A percentile compares a stretch with the other conserved stretches of the same genome.
Evolutionary conservation across 2,797 vertebrate genomes (phyloP).

Genomic region (Ficedula albicollis): DNA sequence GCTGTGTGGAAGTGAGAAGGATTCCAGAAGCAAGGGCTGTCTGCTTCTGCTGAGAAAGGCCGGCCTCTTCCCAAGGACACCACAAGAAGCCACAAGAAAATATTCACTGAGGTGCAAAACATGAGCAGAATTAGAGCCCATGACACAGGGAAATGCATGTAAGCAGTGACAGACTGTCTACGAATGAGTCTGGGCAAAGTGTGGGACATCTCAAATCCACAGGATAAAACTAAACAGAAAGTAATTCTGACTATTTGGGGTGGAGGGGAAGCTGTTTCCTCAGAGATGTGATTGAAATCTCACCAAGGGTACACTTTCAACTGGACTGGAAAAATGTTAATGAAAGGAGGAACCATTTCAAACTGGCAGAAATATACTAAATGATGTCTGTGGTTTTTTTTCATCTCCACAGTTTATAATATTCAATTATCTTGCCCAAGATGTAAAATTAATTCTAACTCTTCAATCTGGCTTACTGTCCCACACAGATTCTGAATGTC

Average conservation of each 20-base stretch:
- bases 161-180: neutral
- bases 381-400: neutral
- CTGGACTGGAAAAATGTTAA: neutral
- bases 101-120: neutral
- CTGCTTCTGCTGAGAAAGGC: neutral
- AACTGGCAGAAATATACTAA: neutral
- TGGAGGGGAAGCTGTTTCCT: neutral
- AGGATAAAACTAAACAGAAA: neutral
- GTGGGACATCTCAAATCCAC: neutral
- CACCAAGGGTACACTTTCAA: neutral
- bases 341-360: neutral
- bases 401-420: neutral
- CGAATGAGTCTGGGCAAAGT: neutral
- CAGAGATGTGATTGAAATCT: neutral
- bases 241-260: neutral
- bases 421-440: neutral
- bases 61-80: neutral
- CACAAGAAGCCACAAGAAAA: neutral
- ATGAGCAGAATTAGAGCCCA: neutral
- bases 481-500: neutral
- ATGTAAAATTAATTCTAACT: neutral
- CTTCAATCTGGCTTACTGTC: neutral
- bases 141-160: neutral
- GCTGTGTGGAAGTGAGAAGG: neutral
- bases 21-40: constrained; percentile 26